A percentile compares a stretch with the other conserved stretches of the same genome.
Evolutionary conservation across 1,140 invertebrate species (phyloP).

Genomic region (Steinernema feltiae): DNA sequence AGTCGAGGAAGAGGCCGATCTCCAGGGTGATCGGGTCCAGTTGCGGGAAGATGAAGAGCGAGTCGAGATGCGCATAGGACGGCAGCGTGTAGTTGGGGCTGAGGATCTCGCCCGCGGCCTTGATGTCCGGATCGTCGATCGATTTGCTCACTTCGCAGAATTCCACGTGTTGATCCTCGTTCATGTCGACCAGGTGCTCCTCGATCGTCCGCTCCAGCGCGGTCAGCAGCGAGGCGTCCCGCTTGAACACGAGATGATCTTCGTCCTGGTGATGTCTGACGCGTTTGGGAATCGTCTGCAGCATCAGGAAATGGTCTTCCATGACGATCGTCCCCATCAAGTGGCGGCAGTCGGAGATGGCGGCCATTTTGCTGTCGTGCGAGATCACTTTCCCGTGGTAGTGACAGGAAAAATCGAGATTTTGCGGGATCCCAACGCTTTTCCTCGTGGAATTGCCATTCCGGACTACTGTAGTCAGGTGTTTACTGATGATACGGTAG

Average conservation of each 20-base stretch:
- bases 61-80: conserved; percentile 49
- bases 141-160: conserved; percentile 55
- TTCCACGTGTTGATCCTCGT: conserved; percentile 35
- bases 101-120: neutral
- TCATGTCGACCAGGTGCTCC: conserved; percentile 34
- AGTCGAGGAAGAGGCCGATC: conserved; percentile 55
- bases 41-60: conserved; percentile 57
- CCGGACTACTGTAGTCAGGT: conserved; percentile 40
- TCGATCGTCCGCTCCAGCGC: conserved; percentile 37
- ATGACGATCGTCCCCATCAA: conserved; percentile 52
- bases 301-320: conserved; percentile 51
- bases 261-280: conserved; percentile 41
- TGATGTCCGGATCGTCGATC: conserved; percentile 27
- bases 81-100: conserved; percentile 53
- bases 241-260: conserved; percentile 49
- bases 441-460: conserved; percentile 38
- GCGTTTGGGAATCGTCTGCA: conserved; percentile 52
- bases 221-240: conserved; percentile 41
- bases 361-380: conserved; percentile 43
- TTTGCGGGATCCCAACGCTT: conserved; percentile 31
- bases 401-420: conserved; percentile 41
- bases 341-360: conserved; percentile 51
- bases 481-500: conserved; percentile 45
- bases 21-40: conserved; percentile 57
- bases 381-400: conserved; percentile 47